Evolutionary conservation across 2,888 invertebrate genomes (phyloP), one percentile per base, ranked within the genome.

Genomic region (Xiphydria camelus): DNA sequence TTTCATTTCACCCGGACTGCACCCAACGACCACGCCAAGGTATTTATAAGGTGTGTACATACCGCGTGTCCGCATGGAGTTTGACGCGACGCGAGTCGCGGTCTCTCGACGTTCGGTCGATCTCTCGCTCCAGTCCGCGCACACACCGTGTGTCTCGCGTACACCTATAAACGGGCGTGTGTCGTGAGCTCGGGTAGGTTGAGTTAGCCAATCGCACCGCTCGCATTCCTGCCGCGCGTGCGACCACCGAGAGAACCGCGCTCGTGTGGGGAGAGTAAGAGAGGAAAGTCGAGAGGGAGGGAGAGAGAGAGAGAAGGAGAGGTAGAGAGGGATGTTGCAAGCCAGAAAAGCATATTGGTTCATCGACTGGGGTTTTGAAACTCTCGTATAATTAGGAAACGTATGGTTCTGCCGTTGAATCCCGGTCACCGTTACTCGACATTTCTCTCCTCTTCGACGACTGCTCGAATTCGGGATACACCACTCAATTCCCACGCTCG

Each of bases 301-400:
- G 32, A 34, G 36, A 43, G 38, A 12, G 32, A 22, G 39, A 47
- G 58, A 58, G 15, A 15, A 25, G 7, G 15, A 7, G 15, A 22
- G 22, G 10, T 17, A 10, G 10, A n/a, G 14, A 43, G 43, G 53
- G 45, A 54, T 62, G 70, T 68, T 60, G 70, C 61, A 68, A 70
- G 70, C 54, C 65, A 65, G 66, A 70, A 68, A 71, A 70, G 64
- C 62, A 64, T 70, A 70, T 73, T 72, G 70, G 72, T 72, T 73
- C 71, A 71, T 73, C 72, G 71, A 64, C 67, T 68, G 58, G 53
- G 55, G 59, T 72, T 71, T 73, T 70, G 71, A 73, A 72, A 72
- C 62, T 53, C 56, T 60, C 60, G 62, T 66, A 63, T 67, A 70
- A 70, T 70, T 70, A 70, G 66, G 68, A 68, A 70, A 70, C 61